Percentiles rank a stretch among this genome's conserved stretches.
These are phyloP conservation scores for Artemisiospiza belli DNA, from an alignment of 2,113 vertebrate species.

Conservation along the genomic window DNA sequence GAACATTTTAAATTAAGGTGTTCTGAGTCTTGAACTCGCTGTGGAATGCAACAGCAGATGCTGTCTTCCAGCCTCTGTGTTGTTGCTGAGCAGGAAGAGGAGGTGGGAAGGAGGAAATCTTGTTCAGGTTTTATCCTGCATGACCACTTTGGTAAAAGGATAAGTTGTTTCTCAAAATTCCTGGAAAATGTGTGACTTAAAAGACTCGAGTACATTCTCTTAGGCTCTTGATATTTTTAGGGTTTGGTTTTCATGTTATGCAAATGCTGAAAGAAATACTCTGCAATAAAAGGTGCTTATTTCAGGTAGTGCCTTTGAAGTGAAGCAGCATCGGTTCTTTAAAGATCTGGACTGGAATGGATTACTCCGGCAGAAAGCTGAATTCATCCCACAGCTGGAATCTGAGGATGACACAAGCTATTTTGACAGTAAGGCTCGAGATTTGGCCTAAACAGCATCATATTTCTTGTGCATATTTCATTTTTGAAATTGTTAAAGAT, in stretches of 20 bases:
- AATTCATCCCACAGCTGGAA: slow-evolving; percentile 97
- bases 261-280: slow-evolving; percentile 5
- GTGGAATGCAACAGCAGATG: not conserved
- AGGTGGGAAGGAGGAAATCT: not conserved
- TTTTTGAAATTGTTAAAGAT: not conserved
- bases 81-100: not conserved
- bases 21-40: not conserved
- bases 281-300: slow-evolving; percentile 27
- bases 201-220: not conserved
- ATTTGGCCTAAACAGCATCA: not conserved
- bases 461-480: not conserved
- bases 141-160: not conserved
- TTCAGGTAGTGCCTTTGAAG: slow-evolving; percentile 91
- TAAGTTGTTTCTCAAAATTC: not conserved
- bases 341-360: slow-evolving; percentile 94
- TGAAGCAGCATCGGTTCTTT: slow-evolving; percentile 96
- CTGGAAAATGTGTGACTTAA: not conserved
- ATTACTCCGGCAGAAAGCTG: slow-evolving; percentile 96
- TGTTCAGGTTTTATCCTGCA: not conserved
- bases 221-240: not conserved
- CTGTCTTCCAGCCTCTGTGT: not conserved
- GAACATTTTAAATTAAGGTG: slow-evolving; percentile 15
- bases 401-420: slow-evolving; percentile 98
- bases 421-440: slow-evolving; percentile 89
- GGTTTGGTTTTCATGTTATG: not conserved